Percentiles rank a stretch among this genome's conserved stretches.
These are phyloP conservation scores for Salticus scenicus DNA, from an alignment of 2,888 invertebrate species.

Conservation along the genomic window DNA sequence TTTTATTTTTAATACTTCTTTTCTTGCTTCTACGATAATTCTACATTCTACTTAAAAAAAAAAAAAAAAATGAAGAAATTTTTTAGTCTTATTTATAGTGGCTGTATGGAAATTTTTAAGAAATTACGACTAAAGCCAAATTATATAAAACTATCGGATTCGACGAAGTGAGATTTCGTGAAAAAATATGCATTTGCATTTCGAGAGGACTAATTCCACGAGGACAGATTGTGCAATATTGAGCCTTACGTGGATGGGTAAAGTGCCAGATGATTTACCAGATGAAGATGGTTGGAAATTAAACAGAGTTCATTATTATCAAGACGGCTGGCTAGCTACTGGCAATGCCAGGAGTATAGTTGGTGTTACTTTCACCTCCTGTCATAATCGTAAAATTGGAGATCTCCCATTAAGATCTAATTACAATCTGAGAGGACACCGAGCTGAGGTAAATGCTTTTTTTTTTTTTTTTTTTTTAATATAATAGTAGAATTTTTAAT, in stretches of 20 bases:
- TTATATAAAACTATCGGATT: background rate
- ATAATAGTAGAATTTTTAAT: no score
- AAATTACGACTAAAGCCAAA: background rate
- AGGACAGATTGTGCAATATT: constrained; percentile 92
- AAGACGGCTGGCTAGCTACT: constrained; percentile 97
- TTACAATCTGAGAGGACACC: constrained; percentile 96
- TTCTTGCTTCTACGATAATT: no score
- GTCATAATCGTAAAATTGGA: constrained; percentile 83
- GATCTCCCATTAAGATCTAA: constrained; percentile 89
- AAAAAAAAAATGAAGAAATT: constrained; percentile 16
- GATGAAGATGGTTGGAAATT: constrained; percentile 97
- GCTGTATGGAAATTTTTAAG: background rate
- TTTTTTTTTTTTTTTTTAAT: no score
- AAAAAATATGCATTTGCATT: constrained; percentile 91
- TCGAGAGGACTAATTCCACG: constrained; percentile 84
- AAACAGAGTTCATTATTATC: constrained; percentile 86
- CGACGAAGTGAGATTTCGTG: background rate
- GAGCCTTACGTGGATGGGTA: constrained; percentile 98
- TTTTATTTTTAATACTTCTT: no score
- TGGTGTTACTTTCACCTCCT: constrained; percentile 96
- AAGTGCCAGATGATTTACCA: constrained; percentile 95
- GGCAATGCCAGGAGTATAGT: constrained; percentile 95
- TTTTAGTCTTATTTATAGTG: background rate
- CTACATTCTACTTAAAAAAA: background rate
- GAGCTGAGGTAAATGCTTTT: constrained; percentile 86